A percentile compares a stretch with the other conserved stretches of the same genome.
Conservation (phyloP, 1,140 invertebrate genomes). For the Hesperophylax magnus region DNA sequence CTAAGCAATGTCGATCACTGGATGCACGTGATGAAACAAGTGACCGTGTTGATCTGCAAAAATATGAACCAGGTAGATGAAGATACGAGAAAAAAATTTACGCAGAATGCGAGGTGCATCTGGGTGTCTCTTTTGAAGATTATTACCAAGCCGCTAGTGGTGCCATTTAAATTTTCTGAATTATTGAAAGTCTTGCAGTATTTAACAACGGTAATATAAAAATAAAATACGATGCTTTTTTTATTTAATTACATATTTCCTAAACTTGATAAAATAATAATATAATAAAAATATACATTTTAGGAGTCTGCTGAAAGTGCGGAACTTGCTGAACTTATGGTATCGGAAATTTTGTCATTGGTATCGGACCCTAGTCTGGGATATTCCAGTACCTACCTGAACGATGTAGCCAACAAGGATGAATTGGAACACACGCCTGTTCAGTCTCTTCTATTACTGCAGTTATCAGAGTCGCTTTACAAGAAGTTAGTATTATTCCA, state of each 20-base stretch:
- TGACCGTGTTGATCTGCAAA: constrained; percentile 32
- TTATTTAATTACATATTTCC: neutral
- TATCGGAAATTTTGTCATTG: neutral
- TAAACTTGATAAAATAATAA: neutral
- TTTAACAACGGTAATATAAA: neutral
- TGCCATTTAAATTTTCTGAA: neutral
- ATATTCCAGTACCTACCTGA: constrained; percentile 24
- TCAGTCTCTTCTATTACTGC: constrained; percentile 9
- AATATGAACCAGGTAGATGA: constrained; percentile 47
- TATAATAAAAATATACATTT: neutral
- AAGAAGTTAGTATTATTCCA: constrained; percentile 10
- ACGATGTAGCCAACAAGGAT: constrained; percentile 12
- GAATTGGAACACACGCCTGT: constrained; percentile 15
- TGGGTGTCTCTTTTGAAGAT: constrained; percentile 63
- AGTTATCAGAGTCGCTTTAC: constrained; percentile 18
- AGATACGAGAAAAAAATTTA: constrained; percentile 51
- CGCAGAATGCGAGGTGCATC: constrained; percentile 61
- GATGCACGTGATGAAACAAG: constrained; percentile 43
- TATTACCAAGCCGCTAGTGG: constrained; percentile 47
- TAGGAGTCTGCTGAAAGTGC: constrained; percentile 13
- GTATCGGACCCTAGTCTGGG: neutral
- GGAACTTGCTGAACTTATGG: constrained; percentile 11
- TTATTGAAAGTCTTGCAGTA: neutral
- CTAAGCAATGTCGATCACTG: neutral
- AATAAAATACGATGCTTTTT: neutral